Evolutionary conservation across 2,888 invertebrate genomes (phyloP).

Genomic region (Drosophila yooni): DNA sequence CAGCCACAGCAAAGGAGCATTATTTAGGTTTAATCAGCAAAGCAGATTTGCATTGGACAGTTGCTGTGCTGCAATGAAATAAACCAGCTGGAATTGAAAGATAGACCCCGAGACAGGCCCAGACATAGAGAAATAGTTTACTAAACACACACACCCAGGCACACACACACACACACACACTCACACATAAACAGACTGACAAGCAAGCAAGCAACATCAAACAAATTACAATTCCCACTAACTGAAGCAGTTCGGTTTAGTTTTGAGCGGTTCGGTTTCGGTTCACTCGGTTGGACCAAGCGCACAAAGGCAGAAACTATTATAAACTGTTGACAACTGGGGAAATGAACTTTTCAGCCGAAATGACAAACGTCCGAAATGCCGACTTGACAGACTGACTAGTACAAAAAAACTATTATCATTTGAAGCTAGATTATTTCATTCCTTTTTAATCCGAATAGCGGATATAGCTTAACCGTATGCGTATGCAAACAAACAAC

Average conservation of each 20-base stretch:
- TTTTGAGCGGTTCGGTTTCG: constrained; percentile 48
- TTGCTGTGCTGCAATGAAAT: constrained; percentile 63
- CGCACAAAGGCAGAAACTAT: constrained; percentile 65
- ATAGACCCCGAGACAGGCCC: constrained; percentile 44
- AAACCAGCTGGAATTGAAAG: constrained; percentile 76
- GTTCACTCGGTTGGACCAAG: constrained; percentile 34
- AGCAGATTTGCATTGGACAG: constrained; percentile 74
- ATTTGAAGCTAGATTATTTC: constrained; percentile 18
- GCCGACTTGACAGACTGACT: constrained; percentile 23
- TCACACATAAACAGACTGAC: too few species aligned
- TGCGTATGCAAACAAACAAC: not conserved
- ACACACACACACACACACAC: not conserved
- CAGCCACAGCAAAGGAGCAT: constrained; percentile 66
- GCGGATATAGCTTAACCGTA: not conserved
- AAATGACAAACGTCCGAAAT: constrained; percentile 64
- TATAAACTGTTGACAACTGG: constrained; percentile 74
- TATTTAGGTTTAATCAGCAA: constrained; percentile 78
- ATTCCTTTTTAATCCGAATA: not conserved
- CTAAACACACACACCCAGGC: constrained; percentile 21
- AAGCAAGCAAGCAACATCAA: constrained; percentile 58
- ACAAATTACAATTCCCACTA: constrained; percentile 51
- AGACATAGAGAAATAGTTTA: constrained; percentile 50
- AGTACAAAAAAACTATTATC: constrained; percentile 13
- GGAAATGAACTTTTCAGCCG: constrained; percentile 72
- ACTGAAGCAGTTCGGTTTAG: constrained; percentile 24